Percentiles rank a stretch among this genome's conserved stretches.
These are phyloP conservation scores for Tetrax tetrax DNA, from an alignment of 2,113 vertebrate species.

Conservation along the genomic window DNA sequence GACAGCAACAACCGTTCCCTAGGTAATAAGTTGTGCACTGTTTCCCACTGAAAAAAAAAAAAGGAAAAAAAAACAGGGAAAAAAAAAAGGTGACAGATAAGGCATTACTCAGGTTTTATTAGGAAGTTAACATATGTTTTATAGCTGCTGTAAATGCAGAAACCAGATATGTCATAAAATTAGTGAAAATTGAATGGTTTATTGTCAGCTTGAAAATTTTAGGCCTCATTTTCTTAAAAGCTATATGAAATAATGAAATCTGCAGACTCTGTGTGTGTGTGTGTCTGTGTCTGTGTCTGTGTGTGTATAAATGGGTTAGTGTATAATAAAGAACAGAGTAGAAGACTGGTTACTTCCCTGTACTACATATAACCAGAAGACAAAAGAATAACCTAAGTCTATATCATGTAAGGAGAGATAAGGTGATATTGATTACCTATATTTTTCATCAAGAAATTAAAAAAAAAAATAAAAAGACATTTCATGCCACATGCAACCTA, in stretches of 20 bases:
- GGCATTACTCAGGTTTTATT: constrained; percentile 50
- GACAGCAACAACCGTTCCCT: constrained; percentile 69
- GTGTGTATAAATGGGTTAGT: not conserved
- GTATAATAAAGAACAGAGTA: not conserved
- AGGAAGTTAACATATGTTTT: constrained; percentile 67
- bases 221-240: constrained; percentile 28
- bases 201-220: constrained; percentile 41
- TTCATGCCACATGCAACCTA: not conserved
- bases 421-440: not conserved
- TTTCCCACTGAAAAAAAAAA: not conserved
- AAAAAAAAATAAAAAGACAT: not conserved
- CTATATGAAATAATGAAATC: constrained; percentile 9
- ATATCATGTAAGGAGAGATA: not conserved
- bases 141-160: constrained; percentile 62
- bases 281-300: not conserved
- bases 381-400: not conserved
- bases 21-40: constrained; percentile 62
- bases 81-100: not conserved
- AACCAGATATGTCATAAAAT: constrained; percentile 57
- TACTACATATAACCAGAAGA: not conserved
- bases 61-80: accelerated
- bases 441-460: not conserved
- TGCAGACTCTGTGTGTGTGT: not conserved
- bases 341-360: not conserved
- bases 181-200: constrained; percentile 58